Evolutionary conservation across 2,797 vertebrate species (phyloP).

Genomic region (Brotula barbata): DNA sequence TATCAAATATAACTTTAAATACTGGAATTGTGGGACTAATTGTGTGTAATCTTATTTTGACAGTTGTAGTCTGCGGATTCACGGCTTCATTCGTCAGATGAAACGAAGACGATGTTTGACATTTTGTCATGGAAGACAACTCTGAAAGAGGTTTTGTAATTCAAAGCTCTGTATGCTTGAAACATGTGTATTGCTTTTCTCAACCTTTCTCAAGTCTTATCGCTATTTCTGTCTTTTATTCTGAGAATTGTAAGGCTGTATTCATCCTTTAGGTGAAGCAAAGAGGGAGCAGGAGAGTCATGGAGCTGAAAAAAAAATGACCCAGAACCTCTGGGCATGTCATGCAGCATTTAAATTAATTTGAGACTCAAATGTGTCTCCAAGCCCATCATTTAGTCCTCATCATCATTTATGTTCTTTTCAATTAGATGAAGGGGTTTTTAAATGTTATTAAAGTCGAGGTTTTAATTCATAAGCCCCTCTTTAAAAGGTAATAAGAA

Average conservation of each 20-base stretch:
- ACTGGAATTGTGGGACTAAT: too few relatives aligned
- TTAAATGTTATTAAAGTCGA: slow-evolving; percentile 44
- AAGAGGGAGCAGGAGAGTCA: slow-evolving; percentile 22
- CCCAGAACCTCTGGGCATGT: slow-evolving; percentile 69
- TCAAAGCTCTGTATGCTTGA: too few relatives aligned
- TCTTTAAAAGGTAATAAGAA: slow-evolving; percentile 39
- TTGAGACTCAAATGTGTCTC: slow-evolving; percentile 63
- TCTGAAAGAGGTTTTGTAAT: too few relatives aligned
- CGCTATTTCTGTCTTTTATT: too few relatives aligned
- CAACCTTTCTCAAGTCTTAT: too few relatives aligned
- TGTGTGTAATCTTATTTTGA: too few relatives aligned
- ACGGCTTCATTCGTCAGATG: too few relatives aligned
- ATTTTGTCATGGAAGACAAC: too few relatives aligned
- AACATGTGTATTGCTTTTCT: too few relatives aligned
- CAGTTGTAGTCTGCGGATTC: too few relatives aligned
- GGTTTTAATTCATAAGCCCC: slow-evolving; percentile 11
- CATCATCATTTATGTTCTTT: slow-evolving; percentile 39
- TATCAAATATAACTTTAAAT: too few relatives aligned
- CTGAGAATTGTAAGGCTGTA: not conserved
- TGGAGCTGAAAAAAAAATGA: slow-evolving; percentile 29
- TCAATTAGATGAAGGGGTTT: slow-evolving; percentile 50
- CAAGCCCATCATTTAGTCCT: slow-evolving; percentile 59
- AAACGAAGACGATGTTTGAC: too few relatives aligned
- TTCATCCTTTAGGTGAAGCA: slow-evolving; percentile 40
- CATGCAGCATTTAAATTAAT: slow-evolving; percentile 63